These are phyloP conservation scores for Gasteruption jaculator DNA, from an alignment of 2,888 invertebrate genomes.

Conservation along the genomic window DNA sequence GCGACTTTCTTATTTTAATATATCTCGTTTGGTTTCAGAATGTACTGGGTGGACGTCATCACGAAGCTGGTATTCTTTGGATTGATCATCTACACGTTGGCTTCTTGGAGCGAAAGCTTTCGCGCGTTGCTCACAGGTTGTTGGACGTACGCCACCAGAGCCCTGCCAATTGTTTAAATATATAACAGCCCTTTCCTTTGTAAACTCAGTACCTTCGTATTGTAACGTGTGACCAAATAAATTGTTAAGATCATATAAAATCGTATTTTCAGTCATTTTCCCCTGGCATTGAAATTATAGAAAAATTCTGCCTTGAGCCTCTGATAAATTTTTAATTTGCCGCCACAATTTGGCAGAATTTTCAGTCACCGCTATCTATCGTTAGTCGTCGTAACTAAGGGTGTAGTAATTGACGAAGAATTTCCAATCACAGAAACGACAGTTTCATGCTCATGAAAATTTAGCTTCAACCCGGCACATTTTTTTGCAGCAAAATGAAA, in stretches of 20 bases:
- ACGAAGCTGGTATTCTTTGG: constrained; percentile 66
- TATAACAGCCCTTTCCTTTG: constrained; percentile 13
- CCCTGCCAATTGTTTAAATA: constrained; percentile 21
- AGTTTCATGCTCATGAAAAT: too few species aligned
- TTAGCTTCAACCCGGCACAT: too few species aligned
- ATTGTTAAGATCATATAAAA: constrained; percentile 20
- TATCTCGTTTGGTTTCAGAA: constrained; percentile 59
- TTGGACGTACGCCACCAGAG: constrained; percentile 25
- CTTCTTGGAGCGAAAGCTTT: constrained; percentile 43
- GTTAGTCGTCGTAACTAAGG: too few species aligned
- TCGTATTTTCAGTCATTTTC: too few species aligned
- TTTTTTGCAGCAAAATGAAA: too few species aligned
- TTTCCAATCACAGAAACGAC: too few species aligned
- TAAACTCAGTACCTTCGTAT: constrained; percentile 25
- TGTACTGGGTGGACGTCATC: constrained; percentile 80
- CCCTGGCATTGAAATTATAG: too few species aligned
- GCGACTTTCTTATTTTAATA: constrained; percentile 11
- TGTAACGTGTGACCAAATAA: constrained; percentile 36
- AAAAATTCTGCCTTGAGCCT: too few species aligned
- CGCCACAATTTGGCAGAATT: too few species aligned
- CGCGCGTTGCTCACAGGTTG: constrained; percentile 32
- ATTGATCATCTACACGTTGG: constrained; percentile 55
- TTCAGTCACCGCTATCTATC: too few species aligned
- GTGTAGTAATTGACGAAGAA: too few species aligned
- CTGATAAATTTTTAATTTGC: too few species aligned